A percentile compares a stretch with the other conserved stretches of the same genome.
phyloP scores from a whole-genome alignment of 2,888 invertebrate genomes.

The Dryomyza anilis region DNA sequence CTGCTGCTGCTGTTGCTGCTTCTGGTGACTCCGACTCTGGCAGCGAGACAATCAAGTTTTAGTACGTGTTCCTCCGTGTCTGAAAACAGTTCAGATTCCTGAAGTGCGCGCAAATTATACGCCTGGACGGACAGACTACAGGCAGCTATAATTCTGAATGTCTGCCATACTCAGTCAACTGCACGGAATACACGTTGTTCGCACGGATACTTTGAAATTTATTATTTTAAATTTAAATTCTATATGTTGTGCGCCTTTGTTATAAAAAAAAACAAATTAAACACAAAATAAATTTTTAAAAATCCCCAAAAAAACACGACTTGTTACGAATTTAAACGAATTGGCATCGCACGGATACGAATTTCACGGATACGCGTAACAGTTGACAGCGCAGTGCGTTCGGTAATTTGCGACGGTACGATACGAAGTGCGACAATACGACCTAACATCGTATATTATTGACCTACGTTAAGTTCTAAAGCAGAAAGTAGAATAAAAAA shows the following conservation, averaged over 20 bases:
- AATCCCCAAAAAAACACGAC: background rate
- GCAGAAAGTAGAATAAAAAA: too few relatives aligned
- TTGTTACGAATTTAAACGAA: constrained; percentile 6
- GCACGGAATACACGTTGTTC: constrained; percentile 12
- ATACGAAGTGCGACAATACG: background rate
- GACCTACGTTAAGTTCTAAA: too few relatives aligned
- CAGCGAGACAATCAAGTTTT: constrained; percentile 50
- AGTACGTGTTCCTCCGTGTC: constrained; percentile 61
- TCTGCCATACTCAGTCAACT: constrained; percentile 1
- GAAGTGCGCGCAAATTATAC: constrained; percentile 40
- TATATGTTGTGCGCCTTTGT: background rate
- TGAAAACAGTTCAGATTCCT: constrained; percentile 56
- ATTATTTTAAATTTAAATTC: background rate
- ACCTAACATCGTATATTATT: too few relatives aligned
- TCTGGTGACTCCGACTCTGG: background rate
- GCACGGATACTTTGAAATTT: constrained; percentile 11
- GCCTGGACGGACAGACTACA: constrained; percentile 33
- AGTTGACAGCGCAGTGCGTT: background rate
- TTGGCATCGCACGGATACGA: background rate
- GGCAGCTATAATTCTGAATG: constrained; percentile 17
- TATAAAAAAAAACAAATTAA: too few relatives aligned
- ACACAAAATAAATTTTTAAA: background rate
- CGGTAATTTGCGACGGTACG: too few relatives aligned
- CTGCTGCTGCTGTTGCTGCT: constrained; percentile 2
- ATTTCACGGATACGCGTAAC: background rate